Percentiles rank a stretch among this genome's conserved stretches.
Conservation (phyloP, 2,888 invertebrate species). For the Monochamus alternatus region DNA sequence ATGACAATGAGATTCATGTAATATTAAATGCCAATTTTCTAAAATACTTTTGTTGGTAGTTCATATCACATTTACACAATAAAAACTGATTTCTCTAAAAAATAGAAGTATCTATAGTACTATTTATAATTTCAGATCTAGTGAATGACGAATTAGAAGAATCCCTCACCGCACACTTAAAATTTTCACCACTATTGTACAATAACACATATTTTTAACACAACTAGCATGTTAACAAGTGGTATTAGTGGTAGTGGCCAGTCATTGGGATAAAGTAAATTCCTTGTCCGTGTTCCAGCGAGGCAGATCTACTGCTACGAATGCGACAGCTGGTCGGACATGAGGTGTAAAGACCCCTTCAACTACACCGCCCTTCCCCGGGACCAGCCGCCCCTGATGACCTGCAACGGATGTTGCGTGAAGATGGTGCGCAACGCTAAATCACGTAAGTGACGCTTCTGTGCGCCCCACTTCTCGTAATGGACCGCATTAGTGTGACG, state of each 20-base stretch:
- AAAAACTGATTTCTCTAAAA: no score
- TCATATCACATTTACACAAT: no score
- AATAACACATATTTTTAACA: constrained; percentile 18
- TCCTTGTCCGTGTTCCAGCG: constrained; percentile 75
- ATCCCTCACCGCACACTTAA: background rate
- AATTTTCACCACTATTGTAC: constrained; percentile 19
- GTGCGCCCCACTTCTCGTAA: no score
- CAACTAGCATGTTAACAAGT: constrained; percentile 21
- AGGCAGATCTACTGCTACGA: constrained; percentile 94
- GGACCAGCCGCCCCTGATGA: constrained; percentile 90
- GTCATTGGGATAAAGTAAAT: constrained; percentile 6
- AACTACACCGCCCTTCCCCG: constrained; percentile 91
- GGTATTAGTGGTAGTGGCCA: background rate
- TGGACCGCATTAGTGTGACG: no score
- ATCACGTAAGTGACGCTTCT: constrained; percentile 82
- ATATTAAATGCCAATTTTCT: no score
- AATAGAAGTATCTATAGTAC: no score
- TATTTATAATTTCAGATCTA: background rate
- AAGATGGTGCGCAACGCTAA: constrained; percentile 95
- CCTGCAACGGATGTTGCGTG: constrained; percentile 94
- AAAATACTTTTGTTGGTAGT: no score
- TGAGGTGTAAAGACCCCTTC: constrained; percentile 92
- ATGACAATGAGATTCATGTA: no score
- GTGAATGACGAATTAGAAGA: background rate
- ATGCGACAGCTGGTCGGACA: constrained; percentile 94